These are phyloP conservation scores for Podarcis siculus DNA, from an alignment of 2,797 vertebrate genomes.

Conservation along the genomic window DNA sequence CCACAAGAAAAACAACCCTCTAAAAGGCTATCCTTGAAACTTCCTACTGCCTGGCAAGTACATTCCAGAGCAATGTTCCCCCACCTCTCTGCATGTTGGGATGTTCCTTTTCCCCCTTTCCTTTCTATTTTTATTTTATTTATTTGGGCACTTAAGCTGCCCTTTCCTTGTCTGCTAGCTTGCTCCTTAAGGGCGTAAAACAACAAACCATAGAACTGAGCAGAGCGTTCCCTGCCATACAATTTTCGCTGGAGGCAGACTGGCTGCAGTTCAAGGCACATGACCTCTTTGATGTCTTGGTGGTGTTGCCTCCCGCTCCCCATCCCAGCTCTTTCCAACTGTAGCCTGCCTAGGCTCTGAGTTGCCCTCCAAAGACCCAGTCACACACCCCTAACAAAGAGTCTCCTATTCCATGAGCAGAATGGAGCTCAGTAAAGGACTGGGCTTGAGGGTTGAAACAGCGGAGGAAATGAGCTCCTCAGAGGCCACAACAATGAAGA, in stretches of 20 bases:
- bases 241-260: background rate
- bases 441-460: rapidly evolving
- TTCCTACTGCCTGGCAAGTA: too few relatives aligned
- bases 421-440: rapidly evolving
- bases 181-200: too few relatives aligned
- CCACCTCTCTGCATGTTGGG: background rate
- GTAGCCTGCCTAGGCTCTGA: background rate
- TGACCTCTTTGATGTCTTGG: background rate
- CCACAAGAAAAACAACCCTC: background rate
- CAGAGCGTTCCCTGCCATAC: background rate
- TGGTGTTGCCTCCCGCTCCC: background rate
- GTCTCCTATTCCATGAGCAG: background rate
- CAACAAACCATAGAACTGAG: background rate
- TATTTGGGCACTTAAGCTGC: background rate
- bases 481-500: background rate
- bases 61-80: background rate
- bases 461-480: background rate
- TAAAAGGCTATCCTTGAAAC: background rate
- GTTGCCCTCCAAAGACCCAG: background rate
- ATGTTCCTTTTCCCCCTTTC: background rate
- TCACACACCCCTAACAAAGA: background rate
- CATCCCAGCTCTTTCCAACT: constrained; percentile 1
- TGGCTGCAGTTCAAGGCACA: background rate
- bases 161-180: background rate
- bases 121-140: background rate